These are phyloP conservation scores for Morphnarchus princeps DNA, from an alignment of 2,113 vertebrate genomes.

Conservation along the genomic window DNA sequence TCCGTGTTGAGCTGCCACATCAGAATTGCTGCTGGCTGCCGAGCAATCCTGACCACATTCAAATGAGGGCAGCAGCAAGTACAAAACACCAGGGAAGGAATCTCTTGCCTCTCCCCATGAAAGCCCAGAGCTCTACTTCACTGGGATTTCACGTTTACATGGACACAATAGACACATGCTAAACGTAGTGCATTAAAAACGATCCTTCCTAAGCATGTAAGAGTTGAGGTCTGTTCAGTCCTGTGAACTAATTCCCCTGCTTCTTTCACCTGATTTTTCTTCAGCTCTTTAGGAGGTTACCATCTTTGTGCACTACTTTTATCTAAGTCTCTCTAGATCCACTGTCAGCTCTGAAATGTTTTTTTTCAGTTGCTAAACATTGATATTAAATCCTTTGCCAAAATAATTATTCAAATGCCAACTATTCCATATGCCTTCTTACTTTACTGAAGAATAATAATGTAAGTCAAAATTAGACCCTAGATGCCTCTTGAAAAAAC, in stretches of 20 bases:
- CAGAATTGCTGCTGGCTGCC: not conserved
- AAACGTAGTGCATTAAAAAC: not conserved
- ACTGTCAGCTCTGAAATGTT: not conserved
- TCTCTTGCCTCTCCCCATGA: not conserved
- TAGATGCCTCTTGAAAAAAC: not conserved
- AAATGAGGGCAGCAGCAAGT: rapidly evolving
- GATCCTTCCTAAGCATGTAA: not conserved
- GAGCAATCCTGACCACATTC: not conserved
- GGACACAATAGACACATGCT: rapidly evolving
- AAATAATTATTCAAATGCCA: not conserved
- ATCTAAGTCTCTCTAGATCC: not conserved
- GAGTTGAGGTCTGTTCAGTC: not conserved
- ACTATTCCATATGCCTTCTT: not conserved
- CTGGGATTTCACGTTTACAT: not conserved
- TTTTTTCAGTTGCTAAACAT: not conserved
- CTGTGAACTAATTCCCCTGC: not conserved
- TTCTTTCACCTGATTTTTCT: not conserved
- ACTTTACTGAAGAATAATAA: not conserved
- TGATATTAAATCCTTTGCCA: not conserved
- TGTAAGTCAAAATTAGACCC: not conserved
- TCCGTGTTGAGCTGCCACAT: not conserved
- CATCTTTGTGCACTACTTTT: not conserved
- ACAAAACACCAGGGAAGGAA: not conserved
- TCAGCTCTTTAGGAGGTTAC: not conserved
- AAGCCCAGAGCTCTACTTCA: not conserved